A percentile compares a stretch with the other conserved stretches of the same genome.
Conservation (phyloP, 2,888 invertebrate genomes). For the Loripinus fragilis region DNA sequence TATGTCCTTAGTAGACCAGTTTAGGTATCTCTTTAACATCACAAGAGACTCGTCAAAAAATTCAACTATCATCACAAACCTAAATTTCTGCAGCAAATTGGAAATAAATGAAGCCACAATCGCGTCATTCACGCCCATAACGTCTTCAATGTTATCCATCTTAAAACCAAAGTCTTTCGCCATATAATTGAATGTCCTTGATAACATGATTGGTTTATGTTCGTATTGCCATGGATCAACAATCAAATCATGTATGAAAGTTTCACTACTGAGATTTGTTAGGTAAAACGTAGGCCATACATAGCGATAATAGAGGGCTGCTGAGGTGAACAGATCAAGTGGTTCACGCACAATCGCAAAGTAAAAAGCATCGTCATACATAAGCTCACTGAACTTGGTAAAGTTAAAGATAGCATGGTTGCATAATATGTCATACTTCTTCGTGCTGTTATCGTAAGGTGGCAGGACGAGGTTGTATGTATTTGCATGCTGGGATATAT, state of each 20-base stretch:
- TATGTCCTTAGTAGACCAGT: slow-evolving; percentile 26
- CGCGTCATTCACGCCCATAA: background rate
- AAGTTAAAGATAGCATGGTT: background rate
- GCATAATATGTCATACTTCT: slow-evolving; percentile 12
- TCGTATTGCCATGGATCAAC: background rate
- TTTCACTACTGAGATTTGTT: background rate
- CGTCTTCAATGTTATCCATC: background rate
- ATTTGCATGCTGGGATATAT: background rate
- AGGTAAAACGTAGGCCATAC: background rate
- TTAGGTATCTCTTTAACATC: slow-evolving; percentile 4
- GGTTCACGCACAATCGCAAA: background rate
- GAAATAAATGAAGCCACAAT: background rate
- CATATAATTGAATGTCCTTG: background rate
- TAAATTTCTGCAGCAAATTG: background rate
- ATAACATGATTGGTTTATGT: background rate
- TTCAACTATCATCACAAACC: slow-evolving; percentile 19
- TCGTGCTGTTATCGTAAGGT: background rate
- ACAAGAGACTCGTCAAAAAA: slow-evolving; percentile 24
- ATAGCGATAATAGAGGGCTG: background rate
- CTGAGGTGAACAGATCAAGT: background rate
- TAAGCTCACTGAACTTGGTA: background rate
- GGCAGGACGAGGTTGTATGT: background rate
- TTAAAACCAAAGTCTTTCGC: background rate
- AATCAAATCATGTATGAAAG: slow-evolving; percentile 6
- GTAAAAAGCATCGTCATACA: slow-evolving; percentile 12